Percentiles rank a stretch among this genome's conserved stretches.
These are phyloP conservation scores for Zingel zingel DNA, from an alignment of 2,113 vertebrate genomes.

Conservation along the genomic window DNA sequence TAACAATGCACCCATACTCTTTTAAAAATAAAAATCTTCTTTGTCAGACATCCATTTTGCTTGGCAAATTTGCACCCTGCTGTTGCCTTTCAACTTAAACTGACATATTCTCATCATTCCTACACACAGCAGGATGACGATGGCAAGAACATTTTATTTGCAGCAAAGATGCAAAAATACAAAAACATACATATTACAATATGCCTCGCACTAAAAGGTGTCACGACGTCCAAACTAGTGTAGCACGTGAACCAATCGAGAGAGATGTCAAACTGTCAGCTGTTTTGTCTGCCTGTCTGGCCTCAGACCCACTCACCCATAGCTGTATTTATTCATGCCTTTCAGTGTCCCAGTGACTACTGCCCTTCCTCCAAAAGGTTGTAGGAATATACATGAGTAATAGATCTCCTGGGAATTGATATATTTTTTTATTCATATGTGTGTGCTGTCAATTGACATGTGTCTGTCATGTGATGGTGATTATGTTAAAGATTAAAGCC, in stretches of 20 bases:
- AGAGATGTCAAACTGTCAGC: constrained; percentile 60
- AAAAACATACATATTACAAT: constrained; percentile 18
- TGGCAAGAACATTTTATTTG: constrained; percentile 10
- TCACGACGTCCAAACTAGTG: background rate
- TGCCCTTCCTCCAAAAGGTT: constrained; percentile 32
- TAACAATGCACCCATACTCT: background rate
- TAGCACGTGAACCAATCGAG: constrained; percentile 15
- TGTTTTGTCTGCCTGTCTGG: constrained; percentile 52
- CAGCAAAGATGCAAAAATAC: constrained; percentile 28
- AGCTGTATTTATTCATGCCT: constrained; percentile 60
- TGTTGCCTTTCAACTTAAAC: background rate
- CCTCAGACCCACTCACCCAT: constrained; percentile 52
- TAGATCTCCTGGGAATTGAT: constrained; percentile 31
- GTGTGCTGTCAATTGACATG: background rate
- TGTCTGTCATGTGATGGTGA: constrained; percentile 7
- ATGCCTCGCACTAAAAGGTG: constrained; percentile 3
- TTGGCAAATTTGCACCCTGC: background rate
- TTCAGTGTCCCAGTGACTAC: constrained; percentile 54
- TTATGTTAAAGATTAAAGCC: constrained; percentile 10
- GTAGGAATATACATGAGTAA: constrained; percentile 52
- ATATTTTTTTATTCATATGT: constrained; percentile 19
- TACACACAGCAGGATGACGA: constrained; percentile 4
- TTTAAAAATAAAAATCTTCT: constrained; percentile 21
- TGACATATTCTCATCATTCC: constrained; percentile 14
- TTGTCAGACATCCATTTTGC: background rate